A percentile compares a stretch with the other conserved stretches of the same genome.
phyloP scores from a whole-genome alignment of 30 jellyfish, hydroid and myxozoan species.

The Hydractinia symbiolongicarpus region DNA sequence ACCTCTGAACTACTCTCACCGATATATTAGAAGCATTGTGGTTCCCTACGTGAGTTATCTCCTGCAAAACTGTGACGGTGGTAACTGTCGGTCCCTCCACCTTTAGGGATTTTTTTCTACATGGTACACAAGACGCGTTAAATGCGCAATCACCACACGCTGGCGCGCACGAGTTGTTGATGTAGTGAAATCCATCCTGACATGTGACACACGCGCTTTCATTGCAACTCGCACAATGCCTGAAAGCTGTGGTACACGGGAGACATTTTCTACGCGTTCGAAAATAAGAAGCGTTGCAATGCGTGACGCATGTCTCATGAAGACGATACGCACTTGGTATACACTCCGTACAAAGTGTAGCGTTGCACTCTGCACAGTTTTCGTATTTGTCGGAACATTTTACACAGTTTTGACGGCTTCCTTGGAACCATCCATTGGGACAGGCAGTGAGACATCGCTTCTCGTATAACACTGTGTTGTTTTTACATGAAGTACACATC shows the following conservation, averaged over 20 bases:
- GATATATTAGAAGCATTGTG: too few species aligned
- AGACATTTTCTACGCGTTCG: neutral
- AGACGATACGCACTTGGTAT: neutral
- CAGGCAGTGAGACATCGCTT: neutral
- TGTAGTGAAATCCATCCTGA: neutral
- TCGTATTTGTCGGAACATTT: neutral
- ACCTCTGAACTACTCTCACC: too few species aligned
- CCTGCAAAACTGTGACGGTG: too few species aligned
- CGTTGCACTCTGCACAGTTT: neutral
- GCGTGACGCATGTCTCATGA: neutral
- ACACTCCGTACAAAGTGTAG: neutral
- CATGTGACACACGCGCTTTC: conserved; percentile 12
- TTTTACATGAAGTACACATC: neutral
- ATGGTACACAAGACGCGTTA: neutral
- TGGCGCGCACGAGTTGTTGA: neutral
- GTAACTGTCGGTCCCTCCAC: too few species aligned
- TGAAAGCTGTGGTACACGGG: neutral
- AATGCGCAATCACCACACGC: neutral
- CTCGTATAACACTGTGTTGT: neutral
- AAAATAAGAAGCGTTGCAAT: neutral
- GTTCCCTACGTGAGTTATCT: too few species aligned
- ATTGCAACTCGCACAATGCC: conserved; percentile 16
- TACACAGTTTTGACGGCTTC: neutral
- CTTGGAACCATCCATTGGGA: neutral
- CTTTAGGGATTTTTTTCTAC: too few species aligned